These are phyloP conservation scores for Phodopus roborovskii DNA, from an alignment of 2,113 vertebrate genomes.

Conservation along the genomic window DNA sequence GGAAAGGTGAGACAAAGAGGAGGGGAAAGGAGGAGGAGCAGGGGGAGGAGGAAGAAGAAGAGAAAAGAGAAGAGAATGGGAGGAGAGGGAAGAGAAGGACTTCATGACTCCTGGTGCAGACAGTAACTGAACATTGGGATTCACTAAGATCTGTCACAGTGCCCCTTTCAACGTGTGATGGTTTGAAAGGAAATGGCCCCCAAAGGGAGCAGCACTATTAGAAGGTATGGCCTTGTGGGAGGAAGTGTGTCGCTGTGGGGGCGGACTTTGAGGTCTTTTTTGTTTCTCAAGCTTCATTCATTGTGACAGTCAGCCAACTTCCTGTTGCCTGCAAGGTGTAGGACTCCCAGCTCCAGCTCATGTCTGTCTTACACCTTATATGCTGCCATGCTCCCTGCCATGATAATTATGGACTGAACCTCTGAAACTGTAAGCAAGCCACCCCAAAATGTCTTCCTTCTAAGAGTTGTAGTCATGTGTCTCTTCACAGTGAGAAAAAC, in stretches of 20 bases:
- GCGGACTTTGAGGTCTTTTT: neutral
- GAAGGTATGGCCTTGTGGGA: neutral
- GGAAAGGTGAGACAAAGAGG: neutral
- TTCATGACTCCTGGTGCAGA: neutral
- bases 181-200: neutral
- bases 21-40: neutral
- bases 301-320: neutral
- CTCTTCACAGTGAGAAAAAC: neutral
- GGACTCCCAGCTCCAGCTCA: neutral
- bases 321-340: neutral
- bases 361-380: too few species aligned
- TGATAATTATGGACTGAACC: neutral
- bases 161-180: neutral
- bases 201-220: neutral
- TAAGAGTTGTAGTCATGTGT: neutral
- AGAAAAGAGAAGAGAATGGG: neutral
- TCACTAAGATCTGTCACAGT: neutral
- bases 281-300: neutral
- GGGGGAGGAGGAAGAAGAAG: neutral
- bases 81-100: neutral
- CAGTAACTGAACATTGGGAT: neutral
- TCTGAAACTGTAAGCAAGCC: neutral
- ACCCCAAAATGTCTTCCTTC: neutral
- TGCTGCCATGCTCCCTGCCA: neutral
- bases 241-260: neutral